Evolutionary conservation across 2,888 invertebrate species (phyloP).

Genomic region (Philereme transversata): DNA sequence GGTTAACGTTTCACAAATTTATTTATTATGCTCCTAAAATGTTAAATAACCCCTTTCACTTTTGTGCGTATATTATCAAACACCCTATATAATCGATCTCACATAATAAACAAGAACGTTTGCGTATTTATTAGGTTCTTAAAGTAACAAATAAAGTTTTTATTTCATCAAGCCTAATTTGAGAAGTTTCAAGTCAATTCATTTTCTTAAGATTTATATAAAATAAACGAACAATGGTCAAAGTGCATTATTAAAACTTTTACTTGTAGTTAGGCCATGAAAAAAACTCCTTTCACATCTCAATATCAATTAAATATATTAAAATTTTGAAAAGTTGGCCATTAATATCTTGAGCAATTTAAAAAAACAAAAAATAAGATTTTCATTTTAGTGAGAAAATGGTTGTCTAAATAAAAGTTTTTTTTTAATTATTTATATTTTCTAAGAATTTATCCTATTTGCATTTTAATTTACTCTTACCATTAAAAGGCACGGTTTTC

Average conservation of each 20-base stretch:
- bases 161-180: too few species aligned
- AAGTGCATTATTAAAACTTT: conserved; percentile 5
- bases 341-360: conserved; percentile 2
- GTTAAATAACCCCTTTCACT: too few species aligned
- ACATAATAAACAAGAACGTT: too few species aligned
- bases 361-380: neutral
- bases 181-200: too few species aligned
- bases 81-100: too few species aligned
- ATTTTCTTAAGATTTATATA: too few species aligned
- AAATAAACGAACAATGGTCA: too few species aligned
- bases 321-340: conserved; percentile 20
- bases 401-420: neutral
- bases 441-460: neutral
- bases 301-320: neutral
- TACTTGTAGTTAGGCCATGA: conserved; percentile 5
- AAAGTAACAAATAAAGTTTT: too few species aligned
- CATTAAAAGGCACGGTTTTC: conserved; percentile 25
- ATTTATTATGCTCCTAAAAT: too few species aligned
- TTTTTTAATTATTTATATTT: neutral
- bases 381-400: neutral
- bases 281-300: neutral
- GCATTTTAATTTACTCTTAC: conserved; percentile 10
- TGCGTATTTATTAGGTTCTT: too few species aligned
- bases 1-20: too few species aligned
- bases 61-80: too few species aligned